Evolutionary conservation across 2,888 invertebrate genomes (phyloP).

Genomic region (Aphidoletes aphidimyza): DNA sequence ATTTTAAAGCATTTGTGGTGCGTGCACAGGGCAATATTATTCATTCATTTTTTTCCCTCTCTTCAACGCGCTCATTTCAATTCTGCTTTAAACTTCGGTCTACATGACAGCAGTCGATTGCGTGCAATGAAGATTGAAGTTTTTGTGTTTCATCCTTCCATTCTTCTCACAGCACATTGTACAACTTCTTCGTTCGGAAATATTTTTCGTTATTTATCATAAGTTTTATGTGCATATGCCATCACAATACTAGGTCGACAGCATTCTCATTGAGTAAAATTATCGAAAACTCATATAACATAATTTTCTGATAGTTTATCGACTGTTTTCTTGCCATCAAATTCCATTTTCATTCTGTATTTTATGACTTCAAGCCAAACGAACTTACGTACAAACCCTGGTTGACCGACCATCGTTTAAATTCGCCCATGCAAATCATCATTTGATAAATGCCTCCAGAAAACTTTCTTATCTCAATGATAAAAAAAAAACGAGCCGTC

Average conservation of each 20-base stretch:
- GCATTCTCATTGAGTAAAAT: too few relatives aligned
- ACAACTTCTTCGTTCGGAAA: neutral
- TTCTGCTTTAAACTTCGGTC: too few relatives aligned
- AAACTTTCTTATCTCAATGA: neutral
- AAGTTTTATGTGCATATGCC: slow-evolving; percentile 29
- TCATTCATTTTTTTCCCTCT: neutral
- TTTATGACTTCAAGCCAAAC: neutral
- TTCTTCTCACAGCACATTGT: neutral
- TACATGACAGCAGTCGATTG: slow-evolving; percentile 43
- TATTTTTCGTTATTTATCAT: slow-evolving; percentile 17
- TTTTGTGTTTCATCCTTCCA: neutral
- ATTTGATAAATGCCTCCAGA: neutral
- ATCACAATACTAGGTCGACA: neutral
- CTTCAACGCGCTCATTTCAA: neutral
- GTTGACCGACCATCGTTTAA: too few relatives aligned
- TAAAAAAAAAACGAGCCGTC: neutral
- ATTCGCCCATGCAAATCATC: neutral
- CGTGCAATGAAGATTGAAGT: slow-evolving; percentile 28
- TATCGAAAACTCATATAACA: neutral
- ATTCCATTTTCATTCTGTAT: neutral
- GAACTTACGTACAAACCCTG: too few relatives aligned
- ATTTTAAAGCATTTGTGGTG: slow-evolving; percentile 9
- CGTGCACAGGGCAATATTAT: neutral
- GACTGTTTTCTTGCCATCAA: neutral
- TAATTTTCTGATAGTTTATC: neutral